Evolutionary conservation across 2,797 vertebrate species (phyloP), one percentile per base, ranked within the genome.

Genomic region (Hyperoplus immaculatus): DNA sequence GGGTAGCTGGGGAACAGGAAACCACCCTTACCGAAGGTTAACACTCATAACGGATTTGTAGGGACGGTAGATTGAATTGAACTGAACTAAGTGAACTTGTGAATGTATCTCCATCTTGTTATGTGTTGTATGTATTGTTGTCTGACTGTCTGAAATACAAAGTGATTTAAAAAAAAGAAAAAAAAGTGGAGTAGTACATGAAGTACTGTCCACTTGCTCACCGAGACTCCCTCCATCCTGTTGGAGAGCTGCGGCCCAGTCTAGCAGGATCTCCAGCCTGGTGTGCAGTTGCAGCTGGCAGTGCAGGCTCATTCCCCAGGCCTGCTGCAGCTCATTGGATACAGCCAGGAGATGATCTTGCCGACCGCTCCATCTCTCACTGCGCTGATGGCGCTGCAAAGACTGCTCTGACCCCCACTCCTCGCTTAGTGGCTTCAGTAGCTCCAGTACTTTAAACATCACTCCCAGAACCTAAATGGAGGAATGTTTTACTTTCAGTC

Each of bases 221-320:
- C 96, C 97, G 21, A 96, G 58, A 59, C 75, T 90, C 9, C 96
- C 94, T 0, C 97, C 96, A 0, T 92, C 91, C 55, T 86, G 92
- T 70, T 92, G 91, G 8, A 96, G 59, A 66, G 16, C 64, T 1
- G 15, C 58, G 0, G 94, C 93, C 77, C 94, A 91, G 64, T 94
- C 87, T 66, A 87, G 85, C 70, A 96, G 92, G 8, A 88, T 88
- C 75, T 95, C 94, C 73, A 97, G 65, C n/a, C 93, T 95, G 77
- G 69, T 85, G 59, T 94, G 86, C 63, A 95, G 86, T 71, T 97
- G 95, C 47, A 96, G 77, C 6, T 90, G 58, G 6, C 96, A 94
- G 67, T 93, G 83, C 47, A 96, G 84, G 62, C 92, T 95, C 74
- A 85, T 86, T 36, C 84, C 87, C 86, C 95, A 92, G 13, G 93